Base-by-base conservation (phyloP, 2,888 invertebrate genomes). In the Lasius fuliginosus region DNA sequence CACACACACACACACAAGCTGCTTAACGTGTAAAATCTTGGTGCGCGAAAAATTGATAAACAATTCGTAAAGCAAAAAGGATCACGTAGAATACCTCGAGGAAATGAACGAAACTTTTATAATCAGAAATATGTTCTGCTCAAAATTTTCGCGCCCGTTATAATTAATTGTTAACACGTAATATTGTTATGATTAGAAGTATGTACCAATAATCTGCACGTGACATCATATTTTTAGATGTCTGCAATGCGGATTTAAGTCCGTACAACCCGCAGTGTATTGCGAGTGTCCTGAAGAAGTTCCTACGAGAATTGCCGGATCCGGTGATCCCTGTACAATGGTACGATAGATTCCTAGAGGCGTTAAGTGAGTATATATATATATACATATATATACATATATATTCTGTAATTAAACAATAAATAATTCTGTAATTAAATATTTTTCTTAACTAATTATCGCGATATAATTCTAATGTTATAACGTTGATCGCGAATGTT, bases 301-400 rank as follows among this genome's bases (percentile, higher is more conserved):
- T 97, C 94, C 95, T 98, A 62, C 94, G 97, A 68, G 97, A 98
- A 93, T 94, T 98, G 87, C 97, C 97, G 0, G 97, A 97, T 94
- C 97, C 97, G 5, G 95, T 98, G 76, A 97, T 98, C 89, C 97
- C 97, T 36, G 97, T 97, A 53, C 96, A 96, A 92, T 96, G 96
- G 96, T 98, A 98, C 94, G 97, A 97, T 90, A 95, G 95, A 89
- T 97, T 97, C 94, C 95, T 97, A 84, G 96, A 96, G 89, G 96
- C 96, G 27, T 95, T 95, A 86, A 94, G 96, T 95, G 89, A 94
- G 95, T 92, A 82, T 46, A 12, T 40, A 73, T 3, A 9, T 12
- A 12, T 12, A 40, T 40, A 40, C 9, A 46, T 46, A 49, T 18
- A 1, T 49, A 49, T 18, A 49, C 18, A 6, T 33, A 33, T 33